Evolutionary conservation across 1,140 invertebrate genomes (phyloP), one percentile per base, ranked within the genome.

Genomic region (Drosophila jambulina): DNA sequence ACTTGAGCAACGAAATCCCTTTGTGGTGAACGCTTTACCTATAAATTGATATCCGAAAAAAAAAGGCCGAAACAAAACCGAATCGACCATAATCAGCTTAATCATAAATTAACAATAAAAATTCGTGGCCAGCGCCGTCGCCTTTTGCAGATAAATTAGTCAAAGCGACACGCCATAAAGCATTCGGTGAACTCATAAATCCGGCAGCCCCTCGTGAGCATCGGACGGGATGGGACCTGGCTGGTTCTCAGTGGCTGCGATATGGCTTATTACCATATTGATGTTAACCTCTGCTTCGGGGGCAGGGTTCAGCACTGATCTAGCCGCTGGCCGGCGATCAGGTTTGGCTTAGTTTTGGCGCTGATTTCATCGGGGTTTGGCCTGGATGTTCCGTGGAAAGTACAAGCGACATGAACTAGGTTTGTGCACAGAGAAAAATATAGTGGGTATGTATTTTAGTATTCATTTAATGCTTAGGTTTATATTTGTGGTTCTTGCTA

Each of bases 91-190:
- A 90, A 88, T 90, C 85, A 67, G 81, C 75, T 85, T 79, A 80
- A 90, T 85, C 82, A 90, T 90, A 90, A 90, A 90, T 90, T 85
- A 90, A 90, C 75, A 75, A 90, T 84, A 81, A 90, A 56, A 87
- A 75, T 84, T 67, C 72, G 80, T 88, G 80, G 76, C 56, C 76
- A 79, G 54, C 56, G 64, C 77, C 67, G 64, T 63, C 75, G 75
- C 56, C 75, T 75, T 82, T 68, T 68, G 62, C 78, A 91, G 75
- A 91, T 90, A 91, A 91, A 91, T 91, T 91, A 91, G 90, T 91
- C 90, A 91, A 90, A 87, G 68, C 82, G 82, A 91, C 90, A 91
- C 90, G 75, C 85, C 90, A 91, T 91, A 91, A 91, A 91, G 90
- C 90, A 91, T 91, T 86, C 59, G 75, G 53, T 90, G 90, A 87